phyloP scores from a whole-genome alignment of 2,888 invertebrate species.

The Osedax fenrisi region DNA sequence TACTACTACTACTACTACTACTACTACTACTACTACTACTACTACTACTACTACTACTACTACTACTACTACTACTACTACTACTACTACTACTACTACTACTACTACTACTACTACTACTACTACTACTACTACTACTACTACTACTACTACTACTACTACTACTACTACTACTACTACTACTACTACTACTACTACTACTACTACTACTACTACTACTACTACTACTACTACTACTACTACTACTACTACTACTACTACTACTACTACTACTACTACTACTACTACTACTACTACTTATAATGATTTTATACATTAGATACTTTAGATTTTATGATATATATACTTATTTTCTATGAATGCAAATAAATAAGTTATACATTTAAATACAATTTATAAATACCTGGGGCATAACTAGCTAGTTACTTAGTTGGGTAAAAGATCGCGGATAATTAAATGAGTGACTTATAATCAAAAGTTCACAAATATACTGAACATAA shows the following conservation, averaged over 20 bases:
- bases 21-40: slow-evolving; percentile 23
- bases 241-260: slow-evolving; percentile 28
- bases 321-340: no score
- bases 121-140: slow-evolving; percentile 28
- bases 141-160: slow-evolving; percentile 29
- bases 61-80: slow-evolving; percentile 29
- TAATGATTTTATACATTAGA: no score
- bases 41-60: slow-evolving; percentile 26
- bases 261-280: slow-evolving; percentile 26
- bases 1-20: slow-evolving; percentile 18
- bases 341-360: no score
- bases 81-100: slow-evolving; percentile 15
- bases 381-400: no score
- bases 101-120: slow-evolving; percentile 16
- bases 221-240: slow-evolving; percentile 27
- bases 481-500: no score
- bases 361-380: no score
- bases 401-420: no score
- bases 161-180: slow-evolving; percentile 28
- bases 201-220: slow-evolving; percentile 28
- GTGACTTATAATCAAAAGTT: no score
- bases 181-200: slow-evolving; percentile 26
- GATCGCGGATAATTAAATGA: no score
- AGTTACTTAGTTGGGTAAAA: no score
- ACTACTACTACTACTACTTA: no score